Conservation (phyloP, 1,140 invertebrate species). For the Caenorhabditis tropicalis region DNA sequence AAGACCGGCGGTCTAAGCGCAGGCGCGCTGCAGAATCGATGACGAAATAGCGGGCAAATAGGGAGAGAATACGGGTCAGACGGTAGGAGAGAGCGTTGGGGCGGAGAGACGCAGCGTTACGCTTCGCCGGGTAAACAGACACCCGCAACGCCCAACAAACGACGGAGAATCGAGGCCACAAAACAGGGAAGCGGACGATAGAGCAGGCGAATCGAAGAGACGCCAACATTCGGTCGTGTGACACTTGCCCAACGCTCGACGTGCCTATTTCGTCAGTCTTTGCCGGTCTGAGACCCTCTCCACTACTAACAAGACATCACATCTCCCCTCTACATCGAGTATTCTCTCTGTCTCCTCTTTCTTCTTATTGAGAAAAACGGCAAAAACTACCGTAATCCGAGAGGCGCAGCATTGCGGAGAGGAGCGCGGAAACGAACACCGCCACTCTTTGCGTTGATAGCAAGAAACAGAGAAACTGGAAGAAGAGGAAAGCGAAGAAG, state of each 20-base stretch:
- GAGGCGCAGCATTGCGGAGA: neutral
- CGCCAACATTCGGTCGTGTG: constrained; percentile 31
- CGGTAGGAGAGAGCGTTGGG: neutral
- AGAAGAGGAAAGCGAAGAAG: no score
- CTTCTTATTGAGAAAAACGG: neutral
- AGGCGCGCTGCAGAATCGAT: constrained; percentile 21
- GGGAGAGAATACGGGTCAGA: neutral
- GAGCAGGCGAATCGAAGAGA: neutral
- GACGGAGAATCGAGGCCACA: constrained; percentile 27
- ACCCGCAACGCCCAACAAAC: neutral
- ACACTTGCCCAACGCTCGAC: neutral
- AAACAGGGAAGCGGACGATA: neutral
- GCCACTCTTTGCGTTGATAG: no score
- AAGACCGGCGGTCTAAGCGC: constrained; percentile 6
- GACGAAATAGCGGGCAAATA: neutral
- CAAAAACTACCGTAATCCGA: neutral
- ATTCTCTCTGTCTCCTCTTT: neutral
- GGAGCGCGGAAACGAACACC: neutral
- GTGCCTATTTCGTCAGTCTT: neutral
- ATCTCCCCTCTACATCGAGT: neutral
- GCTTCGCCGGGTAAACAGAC: neutral
- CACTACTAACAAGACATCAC: neutral
- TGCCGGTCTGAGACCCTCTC: constrained; percentile 11
- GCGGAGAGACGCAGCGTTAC: neutral
- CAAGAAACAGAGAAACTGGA: no score